Evolutionary conservation across 2,888 invertebrate species (phyloP), one percentile per base, ranked within the genome.

Genomic region (Polydrusus tereticollis): DNA sequence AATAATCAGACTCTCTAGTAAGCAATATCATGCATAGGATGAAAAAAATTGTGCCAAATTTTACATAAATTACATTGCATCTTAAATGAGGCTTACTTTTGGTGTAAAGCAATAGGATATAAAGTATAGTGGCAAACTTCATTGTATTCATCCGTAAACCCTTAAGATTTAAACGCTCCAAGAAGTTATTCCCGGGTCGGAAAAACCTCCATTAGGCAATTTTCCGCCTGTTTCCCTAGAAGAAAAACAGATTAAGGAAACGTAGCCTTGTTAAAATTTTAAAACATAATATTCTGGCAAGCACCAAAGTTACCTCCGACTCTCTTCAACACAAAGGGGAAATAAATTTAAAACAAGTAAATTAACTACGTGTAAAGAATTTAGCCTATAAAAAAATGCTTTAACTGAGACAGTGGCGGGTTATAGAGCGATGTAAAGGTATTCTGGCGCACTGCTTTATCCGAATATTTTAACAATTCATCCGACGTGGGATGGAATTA

Each of bases 181-280:
- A n/a, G n/a, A n/a, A 52, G 1, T 29, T 52, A 52, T 52, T 18
- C 23, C n/a, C 29, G 10, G 52, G 29, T 18, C 12, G 36, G 26
- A 58, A 69, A 69, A 64, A 63, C 36, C 29, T 10, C 26, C 63
- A 58, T 57, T 69, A 29, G 57, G 62, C 69, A 55, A 69, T 62
- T 69, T 69, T 62, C 52, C 69, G 57, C 36, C 45, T 43, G 26
- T 47, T 57, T 64, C 16, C 16, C n/a, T 57, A 18, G 7, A 7
- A 26, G 5, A 33, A 57, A 63, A 69, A 59, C 63, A 57, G 69
- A 69, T 69, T 69, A 69, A 38, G 57, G 29, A 47, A 43, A 33
- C 45, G 29, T 62, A 16, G 10, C 5, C 62, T 47, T 47, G 62
- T 47, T 47, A 33, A 62, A 62, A 47, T 62, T 47, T 62, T 59